phyloP scores from a whole-genome alignment of 2,797 vertebrate genomes.

The Molothrus aeneus region DNA sequence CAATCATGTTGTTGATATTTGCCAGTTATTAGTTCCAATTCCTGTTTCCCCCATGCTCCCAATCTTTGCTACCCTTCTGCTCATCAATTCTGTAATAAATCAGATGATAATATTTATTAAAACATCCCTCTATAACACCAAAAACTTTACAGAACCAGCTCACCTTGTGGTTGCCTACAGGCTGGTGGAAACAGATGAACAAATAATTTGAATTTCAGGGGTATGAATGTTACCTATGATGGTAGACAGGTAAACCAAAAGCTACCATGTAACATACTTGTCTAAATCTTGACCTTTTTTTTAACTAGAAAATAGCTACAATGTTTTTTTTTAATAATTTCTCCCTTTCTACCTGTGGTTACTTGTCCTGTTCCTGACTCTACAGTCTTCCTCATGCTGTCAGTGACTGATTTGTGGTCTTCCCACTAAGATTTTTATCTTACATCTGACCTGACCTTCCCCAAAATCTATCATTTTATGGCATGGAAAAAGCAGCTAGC shows the following conservation, averaged over 20 bases:
- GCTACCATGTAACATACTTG: neutral
- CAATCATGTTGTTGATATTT: rapidly evolving
- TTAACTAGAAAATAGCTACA: neutral
- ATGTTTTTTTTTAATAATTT: neutral
- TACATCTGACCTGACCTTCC: neutral
- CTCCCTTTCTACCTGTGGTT: neutral
- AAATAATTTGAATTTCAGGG: neutral
- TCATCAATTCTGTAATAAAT: neutral
- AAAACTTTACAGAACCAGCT: neutral
- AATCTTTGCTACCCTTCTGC: neutral
- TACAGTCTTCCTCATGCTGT: neutral
- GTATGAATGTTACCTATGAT: rapidly evolving
- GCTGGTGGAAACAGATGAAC: neutral
- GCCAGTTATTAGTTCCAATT: neutral
- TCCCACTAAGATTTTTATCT: neutral
- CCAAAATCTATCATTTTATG: slow-evolving; percentile 67
- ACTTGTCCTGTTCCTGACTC: neutral
- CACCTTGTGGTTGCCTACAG: neutral
- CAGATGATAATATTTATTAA: neutral
- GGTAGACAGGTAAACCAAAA: neutral
- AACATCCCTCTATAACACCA: neutral
- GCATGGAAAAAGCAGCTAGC: neutral
- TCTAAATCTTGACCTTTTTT: neutral
- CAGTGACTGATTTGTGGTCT: neutral
- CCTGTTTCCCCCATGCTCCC: neutral